phyloP scores from a whole-genome alignment of 2,113 vertebrate species.

The Sander lucioperca region DNA sequence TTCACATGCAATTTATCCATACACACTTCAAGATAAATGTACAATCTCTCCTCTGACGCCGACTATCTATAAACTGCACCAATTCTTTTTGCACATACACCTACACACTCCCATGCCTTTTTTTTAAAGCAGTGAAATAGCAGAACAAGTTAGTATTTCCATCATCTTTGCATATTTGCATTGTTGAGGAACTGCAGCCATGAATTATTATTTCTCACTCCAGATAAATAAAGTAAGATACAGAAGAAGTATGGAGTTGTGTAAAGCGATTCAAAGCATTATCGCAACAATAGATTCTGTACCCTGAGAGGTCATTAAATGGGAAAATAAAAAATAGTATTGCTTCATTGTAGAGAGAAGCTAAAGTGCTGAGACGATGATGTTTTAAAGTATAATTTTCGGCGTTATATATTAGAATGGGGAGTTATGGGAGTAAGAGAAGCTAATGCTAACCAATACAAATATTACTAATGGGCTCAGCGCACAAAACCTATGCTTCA shows the following conservation, averaged over 20 bases:
- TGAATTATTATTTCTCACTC: neutral
- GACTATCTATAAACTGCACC: neutral
- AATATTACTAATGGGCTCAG: neutral
- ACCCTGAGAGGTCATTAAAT: neutral
- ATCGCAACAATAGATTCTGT: neutral
- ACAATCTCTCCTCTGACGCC: constrained; percentile 12
- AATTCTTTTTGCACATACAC: neutral
- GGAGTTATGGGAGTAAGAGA: neutral
- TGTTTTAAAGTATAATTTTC: constrained; percentile 2
- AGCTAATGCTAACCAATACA: constrained; percentile 4
- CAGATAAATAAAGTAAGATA: neutral
- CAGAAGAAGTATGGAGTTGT: constrained; percentile 4
- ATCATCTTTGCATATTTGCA: constrained; percentile 21
- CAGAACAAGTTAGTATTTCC: constrained; percentile 10
- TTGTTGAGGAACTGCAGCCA: constrained; percentile 12
- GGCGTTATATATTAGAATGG: neutral
- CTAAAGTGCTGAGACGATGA: neutral
- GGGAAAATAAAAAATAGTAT: neutral
- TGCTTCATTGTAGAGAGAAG: neutral
- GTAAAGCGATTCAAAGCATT: constrained; percentile 22
- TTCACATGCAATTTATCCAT: constrained; percentile 28
- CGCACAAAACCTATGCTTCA: neutral
- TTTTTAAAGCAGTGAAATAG: constrained; percentile 30
- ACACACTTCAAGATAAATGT: constrained; percentile 24
- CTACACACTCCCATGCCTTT: constrained; percentile 10